A percentile compares a stretch with the other conserved stretches of the same genome.
Conservation (phyloP, 2,797 vertebrate species). For the Sylvilagus floridanus region DNA sequence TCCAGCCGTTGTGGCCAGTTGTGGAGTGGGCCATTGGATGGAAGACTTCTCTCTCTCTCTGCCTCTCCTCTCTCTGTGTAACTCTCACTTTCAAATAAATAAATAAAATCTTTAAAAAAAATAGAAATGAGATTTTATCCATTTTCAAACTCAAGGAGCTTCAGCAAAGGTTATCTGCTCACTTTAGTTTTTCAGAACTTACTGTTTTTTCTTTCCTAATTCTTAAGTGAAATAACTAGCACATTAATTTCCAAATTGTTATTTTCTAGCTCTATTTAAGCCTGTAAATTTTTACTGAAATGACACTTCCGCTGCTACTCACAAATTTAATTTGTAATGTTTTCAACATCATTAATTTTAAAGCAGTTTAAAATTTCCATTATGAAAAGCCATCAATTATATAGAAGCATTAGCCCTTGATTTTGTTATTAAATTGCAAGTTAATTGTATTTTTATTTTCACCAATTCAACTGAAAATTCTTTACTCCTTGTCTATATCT, state of each 20-base stretch:
- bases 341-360: neutral
- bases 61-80: too few relatives aligned
- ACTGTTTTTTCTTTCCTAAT: neutral
- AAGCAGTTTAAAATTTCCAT: neutral
- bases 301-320: neutral
- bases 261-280: neutral
- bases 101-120: too few relatives aligned
- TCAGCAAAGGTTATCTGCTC: neutral
- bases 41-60: too few relatives aligned
- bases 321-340: neutral
- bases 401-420: neutral
- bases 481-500: neutral
- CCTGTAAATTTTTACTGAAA: neutral
- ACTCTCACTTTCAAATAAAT: too few relatives aligned
- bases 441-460: neutral
- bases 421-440: neutral
- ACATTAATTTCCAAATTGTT: neutral
- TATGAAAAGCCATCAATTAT: neutral
- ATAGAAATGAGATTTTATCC: too few relatives aligned
- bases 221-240: neutral
- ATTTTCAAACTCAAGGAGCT: neutral
- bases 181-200: neutral
- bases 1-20: too few relatives aligned
- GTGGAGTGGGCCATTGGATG: too few relatives aligned
- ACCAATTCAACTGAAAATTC: neutral